phyloP scores from a whole-genome alignment of 2,113 vertebrate species.

The Notechis scutatus region DNA sequence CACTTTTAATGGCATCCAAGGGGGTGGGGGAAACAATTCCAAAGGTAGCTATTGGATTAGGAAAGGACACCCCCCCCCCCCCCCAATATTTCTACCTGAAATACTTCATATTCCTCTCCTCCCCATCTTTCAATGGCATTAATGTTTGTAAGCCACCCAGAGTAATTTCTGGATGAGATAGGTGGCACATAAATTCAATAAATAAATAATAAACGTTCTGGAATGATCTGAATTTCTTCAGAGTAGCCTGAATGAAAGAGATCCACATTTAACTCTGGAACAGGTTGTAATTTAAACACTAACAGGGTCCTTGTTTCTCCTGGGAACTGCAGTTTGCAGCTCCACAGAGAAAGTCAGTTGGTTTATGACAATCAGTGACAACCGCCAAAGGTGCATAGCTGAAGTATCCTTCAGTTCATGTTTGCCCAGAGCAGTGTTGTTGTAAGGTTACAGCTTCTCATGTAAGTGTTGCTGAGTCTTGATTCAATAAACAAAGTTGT shows the following conservation, averaged over 20 bases:
- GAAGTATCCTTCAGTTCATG: neutral
- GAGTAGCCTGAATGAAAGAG: neutral
- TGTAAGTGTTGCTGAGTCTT: neutral
- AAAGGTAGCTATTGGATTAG: neutral
- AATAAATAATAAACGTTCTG: neutral
- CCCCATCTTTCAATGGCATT: neutral
- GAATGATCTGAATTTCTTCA: neutral
- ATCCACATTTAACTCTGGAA: neutral
- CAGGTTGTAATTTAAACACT: neutral
- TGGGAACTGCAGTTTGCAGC: neutral
- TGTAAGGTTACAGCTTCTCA: neutral
- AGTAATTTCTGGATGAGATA: neutral
- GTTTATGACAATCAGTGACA: neutral
- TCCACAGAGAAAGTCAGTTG: neutral
- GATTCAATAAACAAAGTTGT: neutral
- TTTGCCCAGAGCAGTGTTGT: neutral
- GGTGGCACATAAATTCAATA: neutral
- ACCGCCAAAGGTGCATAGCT: neutral
- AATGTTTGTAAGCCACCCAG: neutral
- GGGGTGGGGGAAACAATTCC: neutral
- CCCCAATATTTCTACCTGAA: neutral
- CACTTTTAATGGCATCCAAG: neutral
- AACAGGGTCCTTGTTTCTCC: neutral
- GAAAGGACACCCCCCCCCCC: neutral
- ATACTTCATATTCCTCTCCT: neutral